Conservation (phyloP, 2,888 invertebrate genomes). For the Caenorhabditis sp. region DNA sequence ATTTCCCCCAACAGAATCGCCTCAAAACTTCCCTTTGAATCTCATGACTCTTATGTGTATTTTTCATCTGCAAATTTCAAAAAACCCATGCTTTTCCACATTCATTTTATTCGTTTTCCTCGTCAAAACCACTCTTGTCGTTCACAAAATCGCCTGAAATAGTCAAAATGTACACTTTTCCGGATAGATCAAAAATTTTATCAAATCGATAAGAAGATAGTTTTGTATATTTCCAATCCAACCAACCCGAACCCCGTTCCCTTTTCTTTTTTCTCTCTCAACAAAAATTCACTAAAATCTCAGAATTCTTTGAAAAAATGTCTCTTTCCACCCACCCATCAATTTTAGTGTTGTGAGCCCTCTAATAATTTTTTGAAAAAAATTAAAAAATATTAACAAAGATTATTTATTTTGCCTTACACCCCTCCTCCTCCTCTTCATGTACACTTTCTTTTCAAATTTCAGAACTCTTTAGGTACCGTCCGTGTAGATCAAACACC, state of each 20-base stretch:
- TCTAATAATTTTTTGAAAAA: conserved; percentile 7
- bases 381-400: no score
- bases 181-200: conserved; percentile 14
- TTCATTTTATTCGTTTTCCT: neutral
- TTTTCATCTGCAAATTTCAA: conserved; percentile 17
- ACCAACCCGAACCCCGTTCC: no score
- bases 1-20: conserved; percentile 23
- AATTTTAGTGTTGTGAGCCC: conserved; percentile 52
- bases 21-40: conserved; percentile 35
- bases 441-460: neutral
- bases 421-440: conserved; percentile 6
- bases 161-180: conserved; percentile 42
- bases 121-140: neutral
- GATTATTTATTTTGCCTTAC: conserved; percentile 7
- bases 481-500: conserved; percentile 8
- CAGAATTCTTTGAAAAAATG: conserved; percentile 26
- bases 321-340: no score
- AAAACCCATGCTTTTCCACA: neutral
- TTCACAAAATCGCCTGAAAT: neutral
- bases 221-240: no score
- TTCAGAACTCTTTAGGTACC: neutral
- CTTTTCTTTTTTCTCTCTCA: neutral
- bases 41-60: conserved; percentile 53
- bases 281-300: conserved; percentile 25
- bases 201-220: no score